Evolutionary conservation across 2,888 invertebrate species (phyloP), one percentile per base, ranked within the genome.

Genomic region (Darwinula stevensoni): DNA sequence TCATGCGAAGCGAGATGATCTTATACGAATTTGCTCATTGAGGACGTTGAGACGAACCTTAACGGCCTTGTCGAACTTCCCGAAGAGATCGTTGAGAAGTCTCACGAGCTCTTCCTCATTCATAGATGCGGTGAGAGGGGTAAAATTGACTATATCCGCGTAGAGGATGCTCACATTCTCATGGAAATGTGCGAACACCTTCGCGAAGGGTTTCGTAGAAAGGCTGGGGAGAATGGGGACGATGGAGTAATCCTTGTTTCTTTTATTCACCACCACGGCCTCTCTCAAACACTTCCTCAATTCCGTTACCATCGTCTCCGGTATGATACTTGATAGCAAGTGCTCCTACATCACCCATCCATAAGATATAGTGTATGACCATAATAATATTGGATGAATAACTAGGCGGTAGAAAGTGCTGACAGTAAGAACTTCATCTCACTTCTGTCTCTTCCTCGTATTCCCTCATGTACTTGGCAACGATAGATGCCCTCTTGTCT

Each of bases 381-480:
- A n/a, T n/a, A n/a, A n/a, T n/a, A n/a, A 9, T 22, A 9, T 22
- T 22, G 22, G 22, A n/a, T n/a, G 6, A n/a, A 22, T 6, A 22
- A 9, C 22, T 9, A 9, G 9, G n/a, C 9, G 6, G 22, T n/a
- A n/a, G n/a, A n/a, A n/a, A n/a, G n/a, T n/a, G n/a, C n/a, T n/a
- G n/a, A n/a, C n/a, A n/a, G n/a, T n/a, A 6, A 6, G 22, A 9
- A 6, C n/a, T 18, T 6, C 22, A 6, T 18, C 37, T 41, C 47
- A 69, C 70, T 62, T 80, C 80, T 55, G 80, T 78, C 42, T 73
- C 69, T 45, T 75, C 67, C 37, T 78, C 78, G 47, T 69, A 72
- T 39, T 71, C 68, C 14, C 80, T 53, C 41, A 72, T 61, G 29
- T 74, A 56, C 31, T 75, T 80, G 32, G 74, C 72, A 49, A 80